These are phyloP conservation scores for Galeopterus variegatus DNA, from an alignment of 2,113 vertebrate species.

Conservation along the genomic window DNA sequence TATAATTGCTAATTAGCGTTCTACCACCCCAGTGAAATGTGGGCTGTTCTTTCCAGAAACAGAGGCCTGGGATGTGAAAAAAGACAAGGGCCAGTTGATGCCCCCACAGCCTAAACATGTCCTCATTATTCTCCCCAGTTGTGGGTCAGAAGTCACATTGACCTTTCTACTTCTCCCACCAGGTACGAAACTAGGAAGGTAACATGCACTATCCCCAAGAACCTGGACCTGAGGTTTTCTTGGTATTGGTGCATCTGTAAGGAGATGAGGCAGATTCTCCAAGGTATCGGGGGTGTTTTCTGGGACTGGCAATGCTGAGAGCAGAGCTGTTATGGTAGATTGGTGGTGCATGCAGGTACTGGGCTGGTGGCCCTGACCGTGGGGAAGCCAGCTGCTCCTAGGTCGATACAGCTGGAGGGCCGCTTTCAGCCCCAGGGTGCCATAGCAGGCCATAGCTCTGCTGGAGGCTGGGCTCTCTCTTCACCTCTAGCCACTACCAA, in stretches of 20 bases:
- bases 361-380: background rate
- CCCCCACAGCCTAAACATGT: background rate
- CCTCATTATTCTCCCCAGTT: background rate
- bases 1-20: background rate
- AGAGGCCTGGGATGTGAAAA: background rate
- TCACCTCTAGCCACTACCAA: conserved; percentile 64
- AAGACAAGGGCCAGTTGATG: background rate
- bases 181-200: background rate
- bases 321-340: background rate
- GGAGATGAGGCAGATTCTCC: background rate
- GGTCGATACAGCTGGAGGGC: background rate
- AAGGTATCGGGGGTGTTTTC: background rate
- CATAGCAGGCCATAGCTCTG: background rate
- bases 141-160: background rate
- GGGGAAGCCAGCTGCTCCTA: background rate
- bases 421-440: background rate
- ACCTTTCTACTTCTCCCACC: background rate
- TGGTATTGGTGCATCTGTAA: background rate
- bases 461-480: conserved; percentile 6
- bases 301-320: background rate
- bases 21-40: background rate
- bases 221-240: background rate
- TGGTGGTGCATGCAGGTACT: background rate
- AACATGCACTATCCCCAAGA: background rate
- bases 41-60: background rate